phyloP scores from a whole-genome alignment of 2,888 invertebrate species.

The Cantharis flavilabris region DNA sequence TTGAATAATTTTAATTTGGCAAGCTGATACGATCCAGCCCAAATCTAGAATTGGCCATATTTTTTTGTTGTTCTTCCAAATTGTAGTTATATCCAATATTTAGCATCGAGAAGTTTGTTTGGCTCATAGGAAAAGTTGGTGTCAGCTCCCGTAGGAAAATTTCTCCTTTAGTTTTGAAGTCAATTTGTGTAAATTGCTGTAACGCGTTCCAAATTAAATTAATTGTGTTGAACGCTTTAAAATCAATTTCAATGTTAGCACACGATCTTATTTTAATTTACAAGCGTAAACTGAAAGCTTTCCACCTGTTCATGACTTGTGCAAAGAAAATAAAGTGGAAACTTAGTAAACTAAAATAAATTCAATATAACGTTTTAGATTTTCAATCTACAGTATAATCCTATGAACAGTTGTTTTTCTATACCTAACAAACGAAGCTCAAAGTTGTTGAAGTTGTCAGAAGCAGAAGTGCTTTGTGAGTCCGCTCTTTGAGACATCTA shows the following conservation, averaged over 20 bases:
- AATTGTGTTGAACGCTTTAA: not conserved
- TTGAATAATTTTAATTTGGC: no score
- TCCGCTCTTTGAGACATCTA: constrained; percentile 55
- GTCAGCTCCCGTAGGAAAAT: not conserved
- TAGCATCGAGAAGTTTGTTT: not conserved
- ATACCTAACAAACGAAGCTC: constrained; percentile 49
- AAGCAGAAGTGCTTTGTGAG: constrained; percentile 50
- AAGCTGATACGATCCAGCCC: no score
- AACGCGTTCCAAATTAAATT: not conserved
- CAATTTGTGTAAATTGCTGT: not conserved
- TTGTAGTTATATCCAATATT: not conserved
- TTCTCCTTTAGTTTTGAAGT: not conserved
- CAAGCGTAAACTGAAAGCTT: constrained; percentile 13
- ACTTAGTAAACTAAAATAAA: constrained; percentile 36
- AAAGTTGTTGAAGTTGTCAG: constrained; percentile 54
- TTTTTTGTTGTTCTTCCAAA: not conserved
- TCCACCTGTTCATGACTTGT: constrained; percentile 24
- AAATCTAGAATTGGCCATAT: no score
- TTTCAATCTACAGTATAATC: constrained; percentile 48
- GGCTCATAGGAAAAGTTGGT: not conserved
- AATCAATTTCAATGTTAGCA: not conserved
- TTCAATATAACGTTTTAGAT: constrained; percentile 43
- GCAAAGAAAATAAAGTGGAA: constrained; percentile 25
- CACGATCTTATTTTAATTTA: constrained; percentile 23
- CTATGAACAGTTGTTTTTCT: constrained; percentile 50